Evolutionary conservation across 1,140 invertebrate genomes (phyloP).

Genomic region (Drosophila quadrilineata): DNA sequence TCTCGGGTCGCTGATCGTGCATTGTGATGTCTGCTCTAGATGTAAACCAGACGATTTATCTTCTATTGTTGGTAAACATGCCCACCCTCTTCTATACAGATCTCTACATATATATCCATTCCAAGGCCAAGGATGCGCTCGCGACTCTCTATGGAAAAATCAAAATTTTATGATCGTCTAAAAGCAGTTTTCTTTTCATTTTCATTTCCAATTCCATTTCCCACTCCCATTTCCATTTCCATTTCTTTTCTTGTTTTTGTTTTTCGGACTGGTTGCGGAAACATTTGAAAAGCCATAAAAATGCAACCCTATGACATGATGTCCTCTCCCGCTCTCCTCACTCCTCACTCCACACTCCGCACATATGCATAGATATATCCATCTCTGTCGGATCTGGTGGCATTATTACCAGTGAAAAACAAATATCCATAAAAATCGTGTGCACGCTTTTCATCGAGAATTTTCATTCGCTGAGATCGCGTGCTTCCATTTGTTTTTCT

Average conservation of each 20-base stretch:
- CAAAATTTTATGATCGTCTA: slow-evolving; percentile 65
- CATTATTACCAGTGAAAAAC: slow-evolving; percentile 56
- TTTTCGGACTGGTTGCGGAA: slow-evolving; percentile 54
- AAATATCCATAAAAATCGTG: slow-evolving; percentile 55
- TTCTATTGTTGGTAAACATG: slow-evolving; percentile 73
- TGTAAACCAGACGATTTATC: slow-evolving; percentile 76
- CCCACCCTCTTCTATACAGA: slow-evolving; percentile 19
- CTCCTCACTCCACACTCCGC: background rate
- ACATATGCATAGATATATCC: too few species aligned
- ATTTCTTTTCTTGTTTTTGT: too few species aligned
- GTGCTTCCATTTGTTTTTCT: slow-evolving; percentile 60
- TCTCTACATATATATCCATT: background rate
- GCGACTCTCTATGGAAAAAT: slow-evolving; percentile 49
- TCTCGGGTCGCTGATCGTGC: slow-evolving; percentile 50
- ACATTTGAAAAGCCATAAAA: slow-evolving; percentile 78
- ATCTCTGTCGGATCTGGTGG: slow-evolving; percentile 20
- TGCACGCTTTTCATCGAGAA: slow-evolving; percentile 45
- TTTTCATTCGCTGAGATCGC: slow-evolving; percentile 31
- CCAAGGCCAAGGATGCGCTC: slow-evolving; percentile 69
- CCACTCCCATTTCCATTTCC: too few species aligned
- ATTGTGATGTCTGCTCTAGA: slow-evolving; percentile 68
- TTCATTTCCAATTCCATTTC: too few species aligned
- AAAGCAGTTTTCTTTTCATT: slow-evolving; percentile 35
- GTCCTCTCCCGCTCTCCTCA: slow-evolving; percentile 8
- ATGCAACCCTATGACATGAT: slow-evolving; percentile 57